Evolutionary conservation across 2,888 invertebrate species (phyloP).

Genomic region (Cheilosia vernalis): DNA sequence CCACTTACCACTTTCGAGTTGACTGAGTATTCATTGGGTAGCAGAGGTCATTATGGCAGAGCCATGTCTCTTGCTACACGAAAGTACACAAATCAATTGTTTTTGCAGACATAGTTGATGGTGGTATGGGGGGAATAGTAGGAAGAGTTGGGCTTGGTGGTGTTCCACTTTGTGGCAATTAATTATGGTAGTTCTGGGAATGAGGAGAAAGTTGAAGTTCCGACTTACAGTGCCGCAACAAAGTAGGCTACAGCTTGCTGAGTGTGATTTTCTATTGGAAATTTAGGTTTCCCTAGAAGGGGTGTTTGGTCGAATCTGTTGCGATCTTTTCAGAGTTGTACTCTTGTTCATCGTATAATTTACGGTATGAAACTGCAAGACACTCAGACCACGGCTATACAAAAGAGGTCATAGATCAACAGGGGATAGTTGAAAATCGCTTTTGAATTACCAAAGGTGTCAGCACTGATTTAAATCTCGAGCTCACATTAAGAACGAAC

Average conservation of each 20-base stretch:
- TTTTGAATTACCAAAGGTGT: too few relatives aligned
- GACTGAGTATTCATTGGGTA: conserved; percentile 32
- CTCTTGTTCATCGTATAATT: too few relatives aligned
- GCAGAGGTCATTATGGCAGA: conserved; percentile 7
- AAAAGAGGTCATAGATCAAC: too few relatives aligned
- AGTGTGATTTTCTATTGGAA: conserved; percentile 19
- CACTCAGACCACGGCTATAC: too few relatives aligned
- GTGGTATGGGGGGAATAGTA: neutral
- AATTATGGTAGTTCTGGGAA: conserved; percentile 63
- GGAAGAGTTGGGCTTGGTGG: conserved; percentile 24
- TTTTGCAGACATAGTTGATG: conserved; percentile 39
- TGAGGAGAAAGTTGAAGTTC: conserved; percentile 55
- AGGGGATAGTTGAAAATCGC: too few relatives aligned
- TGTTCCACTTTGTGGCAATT: conserved; percentile 50
- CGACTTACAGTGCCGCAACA: neutral
- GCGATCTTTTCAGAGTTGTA: neutral
- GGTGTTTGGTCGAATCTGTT: neutral
- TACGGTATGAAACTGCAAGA: too few relatives aligned
- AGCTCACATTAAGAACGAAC: too few relatives aligned
- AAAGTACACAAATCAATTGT: conserved; percentile 69
- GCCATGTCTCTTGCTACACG: conserved; percentile 45
- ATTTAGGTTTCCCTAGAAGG: conserved; percentile 28
- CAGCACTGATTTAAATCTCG: too few relatives aligned
- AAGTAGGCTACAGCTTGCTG: conserved; percentile 29
- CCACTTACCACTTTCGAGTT: conserved; percentile 31